phyloP scores from a whole-genome alignment of 2,888 invertebrate genomes.

The Diarsia mendica region DNA sequence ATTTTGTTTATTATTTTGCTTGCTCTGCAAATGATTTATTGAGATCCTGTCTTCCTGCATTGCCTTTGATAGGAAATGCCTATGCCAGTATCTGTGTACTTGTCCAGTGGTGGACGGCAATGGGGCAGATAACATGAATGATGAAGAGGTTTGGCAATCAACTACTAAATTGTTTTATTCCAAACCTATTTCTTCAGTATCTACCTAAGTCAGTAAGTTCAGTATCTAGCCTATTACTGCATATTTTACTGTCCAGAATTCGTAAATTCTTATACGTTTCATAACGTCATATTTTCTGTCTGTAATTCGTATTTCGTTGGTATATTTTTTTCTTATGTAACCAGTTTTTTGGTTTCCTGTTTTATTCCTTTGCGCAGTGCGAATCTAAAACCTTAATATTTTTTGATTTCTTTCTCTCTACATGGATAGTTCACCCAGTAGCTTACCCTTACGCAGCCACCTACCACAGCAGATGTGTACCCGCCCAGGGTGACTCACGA shows the following conservation, averaged over 20 bases:
- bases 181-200: neutral
- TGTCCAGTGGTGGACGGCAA: neutral
- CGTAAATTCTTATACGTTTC: neutral
- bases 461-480: slow-evolving; percentile 85
- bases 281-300: no score
- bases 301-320: no score
- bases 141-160: neutral
- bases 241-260: neutral
- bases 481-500: slow-evolving; percentile 84
- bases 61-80: neutral
- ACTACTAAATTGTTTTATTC: neutral
- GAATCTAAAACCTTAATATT: no score
- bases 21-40: no score
- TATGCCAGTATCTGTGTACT: neutral
- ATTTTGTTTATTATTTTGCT: no score
- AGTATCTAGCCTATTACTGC: no score
- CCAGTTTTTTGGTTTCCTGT: no score
- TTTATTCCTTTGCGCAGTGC: no score
- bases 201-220: neutral
- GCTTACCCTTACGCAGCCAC: slow-evolving; percentile 72
- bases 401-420: no score
- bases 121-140: neutral
- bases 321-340: no score
- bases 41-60: no score
- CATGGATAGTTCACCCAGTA: slow-evolving; percentile 50